A percentile compares a stretch with the other conserved stretches of the same genome.
phyloP scores from a whole-genome alignment of 2,113 vertebrate species.

The Cebidichthys violaceus region DNA sequence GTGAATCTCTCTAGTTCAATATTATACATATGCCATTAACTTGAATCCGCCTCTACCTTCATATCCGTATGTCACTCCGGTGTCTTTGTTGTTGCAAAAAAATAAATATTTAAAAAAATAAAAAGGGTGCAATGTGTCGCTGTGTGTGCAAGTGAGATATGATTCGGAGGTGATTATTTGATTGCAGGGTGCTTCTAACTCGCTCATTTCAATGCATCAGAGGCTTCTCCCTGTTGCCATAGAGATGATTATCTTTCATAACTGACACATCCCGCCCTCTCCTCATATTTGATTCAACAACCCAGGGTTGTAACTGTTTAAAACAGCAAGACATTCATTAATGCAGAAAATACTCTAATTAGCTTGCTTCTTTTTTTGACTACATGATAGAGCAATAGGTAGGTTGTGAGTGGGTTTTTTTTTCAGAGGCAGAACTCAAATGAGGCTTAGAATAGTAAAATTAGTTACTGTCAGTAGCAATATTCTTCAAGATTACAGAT shows the following conservation, averaged over 20 bases:
- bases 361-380: constrained; percentile 33
- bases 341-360: constrained; percentile 59
- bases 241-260: constrained; percentile 67
- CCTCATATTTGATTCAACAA: constrained; percentile 57
- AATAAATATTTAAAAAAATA: not conserved
- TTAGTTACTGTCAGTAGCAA: constrained; percentile 63
- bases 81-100: not conserved
- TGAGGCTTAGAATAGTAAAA: constrained; percentile 55
- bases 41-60: not conserved
- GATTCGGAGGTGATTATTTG: constrained; percentile 75
- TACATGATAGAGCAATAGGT: constrained; percentile 39
- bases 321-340: constrained; percentile 59
- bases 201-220: constrained; percentile 67
- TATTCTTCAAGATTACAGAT: constrained; percentile 76
- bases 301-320: constrained; percentile 54
- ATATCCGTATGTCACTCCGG: not conserved
- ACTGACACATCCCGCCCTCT: constrained; percentile 57
- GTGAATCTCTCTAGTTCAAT: not conserved
- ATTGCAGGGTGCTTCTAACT: constrained; percentile 64
- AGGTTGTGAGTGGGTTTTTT: constrained; percentile 22
- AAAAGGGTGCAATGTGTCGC: constrained; percentile 7
- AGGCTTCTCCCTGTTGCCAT: constrained; percentile 75
- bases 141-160: constrained; percentile 48
- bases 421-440: constrained; percentile 42
- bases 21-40: not conserved